A percentile compares a stretch with the other conserved stretches of the same genome.
These are phyloP conservation scores for Sphaeramia orbicularis DNA, from an alignment of 2,797 vertebrate genomes.

Conservation along the genomic window DNA sequence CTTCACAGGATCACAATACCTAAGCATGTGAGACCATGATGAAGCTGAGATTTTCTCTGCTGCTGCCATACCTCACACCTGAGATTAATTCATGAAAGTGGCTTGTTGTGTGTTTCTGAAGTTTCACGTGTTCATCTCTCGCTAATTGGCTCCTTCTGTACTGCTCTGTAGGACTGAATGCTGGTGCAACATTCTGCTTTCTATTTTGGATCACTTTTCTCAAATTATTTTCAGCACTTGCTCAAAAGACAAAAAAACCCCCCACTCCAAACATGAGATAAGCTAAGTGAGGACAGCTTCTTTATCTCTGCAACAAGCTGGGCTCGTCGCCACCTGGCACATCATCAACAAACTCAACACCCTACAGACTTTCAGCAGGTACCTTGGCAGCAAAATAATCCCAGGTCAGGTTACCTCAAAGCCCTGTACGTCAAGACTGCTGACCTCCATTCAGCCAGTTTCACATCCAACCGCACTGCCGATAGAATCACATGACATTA, in stretches of 20 bases:
- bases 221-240: constrained; percentile 53
- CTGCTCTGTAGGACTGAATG: constrained; percentile 6
- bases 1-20: not conserved
- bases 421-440: constrained; percentile 20
- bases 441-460: constrained; percentile 40
- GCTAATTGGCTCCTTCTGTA: constrained; percentile 38
- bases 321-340: constrained; percentile 61
- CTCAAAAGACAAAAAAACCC: constrained; percentile 23
- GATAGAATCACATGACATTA: constrained; percentile 48
- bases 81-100: constrained; percentile 5
- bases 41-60: not conserved
- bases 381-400: constrained; percentile 37
- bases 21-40: not conserved
- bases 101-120: constrained; percentile 12
- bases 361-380: constrained; percentile 48
- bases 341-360: constrained; percentile 38
- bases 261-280: constrained; percentile 16
- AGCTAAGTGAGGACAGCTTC: constrained; percentile 43
- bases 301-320: constrained; percentile 62
- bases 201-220: constrained; percentile 32
- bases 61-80: not conserved
- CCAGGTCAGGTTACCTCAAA: constrained; percentile 42
- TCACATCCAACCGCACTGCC: constrained; percentile 31
- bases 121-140: constrained; percentile 19
- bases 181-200: not conserved